phyloP scores from a whole-genome alignment of 2,797 vertebrate genomes.

The Hoplostethus atlanticus region DNA sequence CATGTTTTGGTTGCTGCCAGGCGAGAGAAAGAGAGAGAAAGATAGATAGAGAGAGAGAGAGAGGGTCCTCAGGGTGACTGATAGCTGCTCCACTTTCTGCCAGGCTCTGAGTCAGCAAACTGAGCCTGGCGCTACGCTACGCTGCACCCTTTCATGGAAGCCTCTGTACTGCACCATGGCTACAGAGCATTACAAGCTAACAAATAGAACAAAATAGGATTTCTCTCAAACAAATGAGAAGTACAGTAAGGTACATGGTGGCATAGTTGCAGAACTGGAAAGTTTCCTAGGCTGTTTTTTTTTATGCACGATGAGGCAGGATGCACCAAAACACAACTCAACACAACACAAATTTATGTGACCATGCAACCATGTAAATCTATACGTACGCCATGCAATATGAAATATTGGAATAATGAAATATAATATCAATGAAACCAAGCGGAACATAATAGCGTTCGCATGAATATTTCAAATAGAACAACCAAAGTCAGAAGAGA shows the following conservation, averaged over 20 bases:
- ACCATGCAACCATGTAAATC: constrained; percentile 11
- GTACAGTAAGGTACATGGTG: neutral
- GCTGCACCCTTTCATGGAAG: constrained; percentile 1
- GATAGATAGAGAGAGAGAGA: constrained; percentile 6
- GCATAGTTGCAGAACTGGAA: neutral
- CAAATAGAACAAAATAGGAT: neutral
- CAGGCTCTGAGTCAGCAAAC: constrained; percentile 34
- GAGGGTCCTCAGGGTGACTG: constrained; percentile 16
- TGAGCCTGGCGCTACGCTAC: constrained; percentile 4
- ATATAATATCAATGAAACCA: constrained; percentile 7
- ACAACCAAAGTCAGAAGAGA: neutral
- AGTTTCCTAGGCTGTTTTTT: constrained; percentile 7
- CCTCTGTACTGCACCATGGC: constrained; percentile 8
- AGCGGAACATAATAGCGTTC: constrained; percentile 24
- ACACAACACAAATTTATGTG: constrained; percentile 13
- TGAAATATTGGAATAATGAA: neutral
- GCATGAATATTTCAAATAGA: constrained; percentile 30
- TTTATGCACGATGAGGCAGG: constrained; percentile 10
- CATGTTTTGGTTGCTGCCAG: constrained; percentile 11
- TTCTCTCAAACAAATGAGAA: constrained; percentile 3
- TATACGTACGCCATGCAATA: neutral
- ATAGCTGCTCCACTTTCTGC: constrained; percentile 16
- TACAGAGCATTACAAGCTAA: constrained; percentile 1
- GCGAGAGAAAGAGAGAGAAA: constrained; percentile 2
- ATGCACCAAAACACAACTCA: neutral